Base-by-base conservation (phyloP, 1,140 invertebrate species). In the Heliconius melpomene region DNA sequence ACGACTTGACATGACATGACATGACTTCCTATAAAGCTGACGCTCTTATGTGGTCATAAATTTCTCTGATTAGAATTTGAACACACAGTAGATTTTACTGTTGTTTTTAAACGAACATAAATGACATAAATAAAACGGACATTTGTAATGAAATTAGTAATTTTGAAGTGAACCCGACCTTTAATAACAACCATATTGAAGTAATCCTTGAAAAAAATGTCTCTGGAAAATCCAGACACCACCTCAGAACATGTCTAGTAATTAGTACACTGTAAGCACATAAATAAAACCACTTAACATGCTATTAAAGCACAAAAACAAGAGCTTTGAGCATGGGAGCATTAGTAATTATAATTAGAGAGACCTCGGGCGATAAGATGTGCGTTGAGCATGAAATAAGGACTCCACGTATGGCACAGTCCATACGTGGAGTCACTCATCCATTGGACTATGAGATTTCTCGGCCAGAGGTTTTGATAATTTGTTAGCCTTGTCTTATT, bases 291-390 rank as follows among this genome's bases (percentile, higher is more conserved):
- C 73, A 82, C 74, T 82, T 79, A 82, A 76, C 74, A 75, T 66
- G 80, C 60, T 74, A 74, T 82, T 81, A 84, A 86, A 86, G 80
- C 82, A 74, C 86, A 89, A 90, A 91, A 91, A 91, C 88, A 91
- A 91, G 87, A 87, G 86, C 86, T 91, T 89, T 88, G 89, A 89
- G 88, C 87, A 85, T 79, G 84, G 85, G 85, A 89, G 86, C 88
- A 91, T 91, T 85, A 91, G 90, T 92, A 90, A 93, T 93, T 92
- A 92, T 93, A 90, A 93, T 92, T 87, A 87, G 87, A 85, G 80
- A 79, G 84, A 90, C 92, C 91, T 87, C 86, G 80, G 92, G 92
- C 92, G 82, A 94, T 93, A 93, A 91, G 91, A 93, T 91, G 92
- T 94, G 85, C 87, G 80, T 81, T 85, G 86, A 93, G 90, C 92